Percentiles rank a stretch among this genome's conserved stretches.
These are phyloP conservation scores for Platalea minor DNA, from an alignment of 2,797 vertebrate genomes.

Conservation along the genomic window DNA sequence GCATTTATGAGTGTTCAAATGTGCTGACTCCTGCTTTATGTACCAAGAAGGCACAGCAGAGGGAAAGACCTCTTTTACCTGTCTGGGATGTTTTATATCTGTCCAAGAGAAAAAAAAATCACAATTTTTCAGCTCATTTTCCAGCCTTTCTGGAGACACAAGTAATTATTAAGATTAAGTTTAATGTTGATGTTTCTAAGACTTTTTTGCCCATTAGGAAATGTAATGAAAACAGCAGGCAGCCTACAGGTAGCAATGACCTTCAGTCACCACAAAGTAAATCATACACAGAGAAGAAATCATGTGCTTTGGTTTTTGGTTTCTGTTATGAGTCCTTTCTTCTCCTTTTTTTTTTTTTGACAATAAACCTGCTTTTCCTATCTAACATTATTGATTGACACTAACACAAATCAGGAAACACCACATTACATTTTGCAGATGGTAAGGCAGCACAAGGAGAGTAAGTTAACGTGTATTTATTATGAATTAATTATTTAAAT, in stretches of 20 bases:
- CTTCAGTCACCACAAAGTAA: neutral
- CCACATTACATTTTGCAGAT: neutral
- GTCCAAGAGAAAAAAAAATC: neutral
- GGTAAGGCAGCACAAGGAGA: neutral
- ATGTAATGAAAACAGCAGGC: neutral
- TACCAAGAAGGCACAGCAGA: neutral
- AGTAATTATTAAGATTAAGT: neutral
- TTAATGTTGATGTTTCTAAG: neutral
- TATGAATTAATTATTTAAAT: neutral
- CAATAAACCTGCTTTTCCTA: neutral
- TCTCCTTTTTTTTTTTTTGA: neutral
- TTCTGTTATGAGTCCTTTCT: neutral
- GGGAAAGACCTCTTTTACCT: neutral
- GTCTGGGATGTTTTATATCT: neutral
- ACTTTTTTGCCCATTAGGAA: neutral
- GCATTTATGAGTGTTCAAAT: neutral
- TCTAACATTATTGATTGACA: neutral
- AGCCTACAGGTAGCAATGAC: neutral
- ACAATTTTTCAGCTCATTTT: neutral
- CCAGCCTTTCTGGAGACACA: neutral
- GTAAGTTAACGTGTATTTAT: neutral
- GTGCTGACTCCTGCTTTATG: neutral
- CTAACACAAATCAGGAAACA: neutral
- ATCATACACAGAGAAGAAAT: neutral
- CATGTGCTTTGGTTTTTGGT: neutral